Evolutionary conservation across 2,888 invertebrate genomes (phyloP), one percentile per base, ranked within the genome.

Genomic region (Digitonthophagus gazella): DNA sequence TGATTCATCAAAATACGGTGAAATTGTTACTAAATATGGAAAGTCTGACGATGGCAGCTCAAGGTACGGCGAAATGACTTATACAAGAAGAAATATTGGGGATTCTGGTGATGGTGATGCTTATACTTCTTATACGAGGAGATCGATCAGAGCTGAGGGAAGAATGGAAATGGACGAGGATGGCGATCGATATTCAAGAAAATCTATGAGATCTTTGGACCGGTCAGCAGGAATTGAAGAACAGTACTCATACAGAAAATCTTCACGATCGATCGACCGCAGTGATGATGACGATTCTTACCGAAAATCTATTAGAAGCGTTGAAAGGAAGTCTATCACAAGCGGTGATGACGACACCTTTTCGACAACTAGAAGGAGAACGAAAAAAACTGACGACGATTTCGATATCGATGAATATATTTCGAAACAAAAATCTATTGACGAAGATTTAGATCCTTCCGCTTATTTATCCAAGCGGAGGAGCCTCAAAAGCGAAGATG

Each of bases 261-360:
- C 74, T 3, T 66, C 71, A 8, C 72, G 72, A 65, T 70, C 71
- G 16, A 22, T 66, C 8, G 69, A 69, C 54, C 61, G 69, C 28
- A 22, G 20, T 8, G 75, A 75, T 8, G 71, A 76, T 18, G 79
- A 79, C 16, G 78, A 77, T 28, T 73, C 74, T 0, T 71, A 78
- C n/a, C 75, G 77, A 71, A 78, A 75, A 71, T 76, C 78, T 0
- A 70, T 77, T 6, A 76, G 72, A 71, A 77, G 77, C 5, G 68
- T 75, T 1, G 79, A 79, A 72, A 73, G 65, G 65, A 68, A 67
- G 44, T 57, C 67, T n/a, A 65, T 68, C 6, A 44, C 58, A 5
- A 67, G 58, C 8, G 71, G 70, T 14, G 55, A 69, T 8, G 69
- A 69, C 18, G 70, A 72, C 54, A 64, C 68, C 0, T 71, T 68